Percentiles rank a stretch among this genome's conserved stretches.
phyloP scores from a whole-genome alignment of 2,797 vertebrate genomes.

The Syngnathus rostellatus region DNA sequence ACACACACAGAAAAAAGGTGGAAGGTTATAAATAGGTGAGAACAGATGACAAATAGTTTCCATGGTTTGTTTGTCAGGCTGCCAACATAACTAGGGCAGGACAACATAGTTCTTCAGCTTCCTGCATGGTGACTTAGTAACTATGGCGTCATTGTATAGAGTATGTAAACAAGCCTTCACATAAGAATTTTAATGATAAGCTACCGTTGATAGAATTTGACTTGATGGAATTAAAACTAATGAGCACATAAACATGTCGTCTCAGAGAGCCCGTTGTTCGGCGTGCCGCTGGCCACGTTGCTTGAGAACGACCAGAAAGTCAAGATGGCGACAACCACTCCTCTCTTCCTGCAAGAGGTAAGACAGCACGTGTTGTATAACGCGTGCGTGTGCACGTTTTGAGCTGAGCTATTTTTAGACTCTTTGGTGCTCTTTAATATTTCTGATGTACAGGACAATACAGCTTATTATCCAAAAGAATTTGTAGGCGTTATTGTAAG shows the following conservation, averaged over 20 bases:
- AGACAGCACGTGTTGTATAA: neutral
- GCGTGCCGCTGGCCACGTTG: constrained; percentile 74
- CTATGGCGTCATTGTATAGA: neutral
- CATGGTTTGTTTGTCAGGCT: neutral
- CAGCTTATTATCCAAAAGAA: too few species aligned
- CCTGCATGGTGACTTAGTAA: constrained; percentile 2
- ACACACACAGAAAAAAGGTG: neutral
- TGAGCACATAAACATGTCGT: neutral
- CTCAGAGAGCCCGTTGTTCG: constrained; percentile 79
- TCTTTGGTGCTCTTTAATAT: too few species aligned
- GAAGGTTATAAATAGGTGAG: too few species aligned
- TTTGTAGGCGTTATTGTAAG: too few species aligned
- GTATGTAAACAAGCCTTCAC: neutral
- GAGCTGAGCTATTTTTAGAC: too few species aligned
- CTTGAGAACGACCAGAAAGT: constrained; percentile 81
- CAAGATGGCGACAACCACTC: constrained; percentile 67
- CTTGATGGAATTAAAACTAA: neutral
- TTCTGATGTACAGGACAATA: too few species aligned
- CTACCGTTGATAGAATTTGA: neutral
- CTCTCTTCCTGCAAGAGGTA: constrained; percentile 79
- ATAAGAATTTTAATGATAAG: neutral
- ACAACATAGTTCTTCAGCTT: neutral
- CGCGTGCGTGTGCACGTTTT: too few species aligned
- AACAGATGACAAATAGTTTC: neutral
- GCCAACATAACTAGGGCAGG: neutral